A percentile compares a stretch with the other conserved stretches of the same genome.
Evolutionary conservation across 1,140 invertebrate genomes (phyloP).

Genomic region (Cotesia vestalis): DNA sequence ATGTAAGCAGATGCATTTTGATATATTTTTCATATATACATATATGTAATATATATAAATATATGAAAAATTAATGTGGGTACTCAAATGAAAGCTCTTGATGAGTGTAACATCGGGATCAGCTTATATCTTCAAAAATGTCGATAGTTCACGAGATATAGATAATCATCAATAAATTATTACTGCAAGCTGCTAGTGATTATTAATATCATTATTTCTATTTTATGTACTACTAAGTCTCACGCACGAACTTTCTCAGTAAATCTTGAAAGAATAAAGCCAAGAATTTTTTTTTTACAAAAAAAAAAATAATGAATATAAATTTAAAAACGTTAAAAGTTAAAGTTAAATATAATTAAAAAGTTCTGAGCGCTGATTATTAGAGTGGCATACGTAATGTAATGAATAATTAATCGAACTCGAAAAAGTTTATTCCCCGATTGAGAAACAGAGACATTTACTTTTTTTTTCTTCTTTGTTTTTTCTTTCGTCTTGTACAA

Average conservation of each 20-base stretch:
- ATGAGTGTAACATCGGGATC: too few relatives aligned
- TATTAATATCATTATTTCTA: too few relatives aligned
- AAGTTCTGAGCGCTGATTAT: constrained; percentile 21
- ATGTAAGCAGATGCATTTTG: constrained; percentile 96
- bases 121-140: too few relatives aligned
- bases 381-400: constrained; percentile 26
- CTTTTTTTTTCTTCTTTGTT: background rate
- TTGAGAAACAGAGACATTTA: background rate
- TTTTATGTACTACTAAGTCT: too few relatives aligned
- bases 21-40: too few relatives aligned
- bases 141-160: too few relatives aligned
- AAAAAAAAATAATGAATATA: background rate
- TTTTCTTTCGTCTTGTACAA: constrained; percentile 24
- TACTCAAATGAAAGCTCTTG: too few relatives aligned
- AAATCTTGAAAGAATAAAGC: background rate
- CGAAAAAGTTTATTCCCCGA: constrained; percentile 10
- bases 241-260: too few relatives aligned
- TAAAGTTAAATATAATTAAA: background rate
- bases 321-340: constrained; percentile 8
- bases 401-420: too few relatives aligned
- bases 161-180: too few relatives aligned
- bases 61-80: background rate
- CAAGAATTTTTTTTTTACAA: background rate
- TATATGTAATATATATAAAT: too few relatives aligned
- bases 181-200: too few relatives aligned